Base-by-base conservation (phyloP, 2,113 vertebrate species). In the Silurus meridionalis region DNA sequence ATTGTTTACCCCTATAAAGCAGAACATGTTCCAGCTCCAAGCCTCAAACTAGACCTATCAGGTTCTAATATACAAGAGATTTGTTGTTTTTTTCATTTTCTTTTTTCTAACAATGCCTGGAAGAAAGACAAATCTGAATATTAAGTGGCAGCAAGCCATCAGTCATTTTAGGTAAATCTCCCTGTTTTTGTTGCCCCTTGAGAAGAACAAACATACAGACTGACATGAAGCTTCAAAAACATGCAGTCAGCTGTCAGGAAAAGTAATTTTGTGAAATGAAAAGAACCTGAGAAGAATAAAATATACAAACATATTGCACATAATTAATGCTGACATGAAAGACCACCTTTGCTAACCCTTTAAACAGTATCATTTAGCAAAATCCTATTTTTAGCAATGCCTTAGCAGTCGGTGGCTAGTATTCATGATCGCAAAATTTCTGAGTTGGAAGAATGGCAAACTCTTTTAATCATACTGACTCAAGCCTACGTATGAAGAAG, bases 1-100 rank as follows among this genome's bases (percentile, higher is more conserved):
- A 66, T 63, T 77, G 77, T 82, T 82, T 80, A 86, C 88, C 89
- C 89, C 82, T 71, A 84, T 74, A 74, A 74, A 50, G 46, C 19
- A 23, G 19, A 50, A 21, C 37, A 48, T 19, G 69, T 19, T 21
- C 19, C 71, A 74, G 19, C 71, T 50, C 71, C 53, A 50, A 21
- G 21, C 21, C 69, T 84, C 6, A 72, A 48, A 74, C 48, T 21
- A 21, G 8, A 48, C 57, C 71, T 5, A 1, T 83, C 9, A 55
- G 10, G 50, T 28, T 53, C 23, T 53, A n/a, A 53, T 69, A n/a
- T n/a, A 53, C 13, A 67, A 8, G 25, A 82, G 63, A 19, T 85
- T 48, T 19, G 53, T 60, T 60, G 6, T 17, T 21, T 58, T 67
- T 63, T 19, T 37, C 37, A 37, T 46, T 58, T 48, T n/a, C 66